These are phyloP conservation scores for Geotrypetes seraphini DNA, from an alignment of 2,797 vertebrate species.

Conservation along the genomic window DNA sequence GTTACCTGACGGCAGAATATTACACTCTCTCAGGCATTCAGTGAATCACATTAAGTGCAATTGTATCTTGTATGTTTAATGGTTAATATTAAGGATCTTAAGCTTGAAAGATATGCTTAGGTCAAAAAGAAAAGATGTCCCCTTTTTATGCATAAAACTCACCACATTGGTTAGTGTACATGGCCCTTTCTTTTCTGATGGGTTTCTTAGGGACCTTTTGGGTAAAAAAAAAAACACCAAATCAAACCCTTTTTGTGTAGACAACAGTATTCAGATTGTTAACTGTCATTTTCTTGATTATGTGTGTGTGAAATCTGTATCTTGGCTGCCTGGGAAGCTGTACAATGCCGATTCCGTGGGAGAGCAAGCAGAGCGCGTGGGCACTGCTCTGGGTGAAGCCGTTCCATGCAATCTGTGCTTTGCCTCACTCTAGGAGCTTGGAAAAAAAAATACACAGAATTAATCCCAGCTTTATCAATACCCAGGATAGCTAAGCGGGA, in stretches of 20 bases:
- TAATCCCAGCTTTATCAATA: slow-evolving; percentile 57
- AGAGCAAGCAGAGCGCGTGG: slow-evolving; percentile 73
- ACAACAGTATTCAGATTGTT: slow-evolving; percentile 34
- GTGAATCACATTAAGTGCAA: no score
- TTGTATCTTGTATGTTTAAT: no score
- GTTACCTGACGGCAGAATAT: slow-evolving; percentile 19
- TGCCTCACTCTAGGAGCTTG: slow-evolving; percentile 65
- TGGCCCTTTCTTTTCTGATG: no score
- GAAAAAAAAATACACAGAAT: slow-evolving; percentile 67
- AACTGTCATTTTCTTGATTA: slow-evolving; percentile 43
- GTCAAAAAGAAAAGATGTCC: no score
- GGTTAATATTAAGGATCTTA: no score
- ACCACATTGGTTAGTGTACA: no score
- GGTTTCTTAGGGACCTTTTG: no score
- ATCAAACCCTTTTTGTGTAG: slow-evolving; percentile 9
- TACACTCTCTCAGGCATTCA: no score
- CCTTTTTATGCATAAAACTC: no score
- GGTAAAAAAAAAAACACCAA: no score
- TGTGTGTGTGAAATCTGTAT: slow-evolving; percentile 47
- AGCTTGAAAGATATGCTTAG: no score
- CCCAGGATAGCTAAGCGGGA: neutral
- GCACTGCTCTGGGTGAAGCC: slow-evolving; percentile 62
- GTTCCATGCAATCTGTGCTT: slow-evolving; percentile 61
- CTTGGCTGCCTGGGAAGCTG: slow-evolving; percentile 50
- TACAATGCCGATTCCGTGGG: slow-evolving; percentile 69